These are phyloP conservation scores for Drosophila bocki DNA, from an alignment of 1,140 invertebrate genomes.

Conservation along the genomic window DNA sequence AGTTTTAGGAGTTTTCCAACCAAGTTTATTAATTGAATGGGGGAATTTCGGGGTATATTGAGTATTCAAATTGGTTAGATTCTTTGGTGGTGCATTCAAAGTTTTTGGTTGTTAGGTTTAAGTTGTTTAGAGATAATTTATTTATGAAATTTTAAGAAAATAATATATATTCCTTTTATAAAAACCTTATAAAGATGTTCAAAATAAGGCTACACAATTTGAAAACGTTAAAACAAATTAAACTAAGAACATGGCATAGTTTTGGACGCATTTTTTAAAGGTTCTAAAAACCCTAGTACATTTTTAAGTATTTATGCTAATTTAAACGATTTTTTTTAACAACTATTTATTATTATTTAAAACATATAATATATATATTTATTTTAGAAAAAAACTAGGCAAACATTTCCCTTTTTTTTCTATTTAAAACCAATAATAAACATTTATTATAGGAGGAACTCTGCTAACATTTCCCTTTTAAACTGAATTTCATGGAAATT, in stretches of 20 bases:
- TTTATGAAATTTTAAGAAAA: not conserved
- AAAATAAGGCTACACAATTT: not conserved
- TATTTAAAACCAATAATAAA: not conserved
- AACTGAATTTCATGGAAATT: not conserved
- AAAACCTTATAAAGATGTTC: not conserved
- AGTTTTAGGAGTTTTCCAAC: slow-evolving; percentile 1
- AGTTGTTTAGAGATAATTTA: not conserved
- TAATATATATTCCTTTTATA: not conserved
- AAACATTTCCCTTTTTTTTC: no score
- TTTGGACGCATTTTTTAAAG: not conserved
- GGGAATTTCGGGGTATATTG: not conserved
- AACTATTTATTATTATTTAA: not conserved
- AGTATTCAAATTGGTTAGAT: not conserved
- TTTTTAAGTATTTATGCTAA: no score
- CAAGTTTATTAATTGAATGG: slow-evolving; percentile 12
- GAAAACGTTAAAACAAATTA: no score
- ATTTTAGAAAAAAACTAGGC: no score
- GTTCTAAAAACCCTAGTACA: no score
- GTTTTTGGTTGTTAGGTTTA: not conserved
- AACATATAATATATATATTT: not conserved
- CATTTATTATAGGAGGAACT: not conserved
- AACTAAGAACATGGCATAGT: not conserved
- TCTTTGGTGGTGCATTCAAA: not conserved
- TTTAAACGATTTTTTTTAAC: not conserved
- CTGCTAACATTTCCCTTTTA: not conserved